Evolutionary conservation across 2,113 vertebrate genomes (phyloP).

Genomic region (Daboia siamensis): DNA sequence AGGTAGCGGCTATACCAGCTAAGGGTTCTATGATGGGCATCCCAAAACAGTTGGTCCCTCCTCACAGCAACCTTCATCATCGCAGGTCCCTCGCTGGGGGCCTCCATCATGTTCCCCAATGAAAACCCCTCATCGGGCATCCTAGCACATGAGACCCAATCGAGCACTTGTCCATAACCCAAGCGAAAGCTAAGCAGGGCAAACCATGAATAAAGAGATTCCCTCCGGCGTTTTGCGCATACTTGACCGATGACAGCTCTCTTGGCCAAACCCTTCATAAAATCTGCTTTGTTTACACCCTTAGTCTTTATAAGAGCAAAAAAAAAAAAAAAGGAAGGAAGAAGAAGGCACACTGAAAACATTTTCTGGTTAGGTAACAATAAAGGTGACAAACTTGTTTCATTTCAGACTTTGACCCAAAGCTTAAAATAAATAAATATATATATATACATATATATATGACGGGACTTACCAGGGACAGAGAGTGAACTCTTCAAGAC

Average conservation of each 20-base stretch:
- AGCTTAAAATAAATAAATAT: background rate
- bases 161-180: conserved; percentile 40
- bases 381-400: rapidly evolving
- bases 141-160: background rate
- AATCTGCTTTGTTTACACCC: background rate
- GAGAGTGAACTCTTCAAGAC: background rate
- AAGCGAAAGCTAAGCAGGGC: conserved; percentile 35
- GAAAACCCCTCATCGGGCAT: background rate
- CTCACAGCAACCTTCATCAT: conserved; percentile 39
- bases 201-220: background rate
- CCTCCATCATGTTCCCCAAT: background rate
- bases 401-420: rapidly evolving
- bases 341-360: background rate
- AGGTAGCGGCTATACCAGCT: conserved; percentile 56
- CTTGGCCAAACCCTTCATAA: conserved; percentile 20
- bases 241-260: conserved; percentile 4
- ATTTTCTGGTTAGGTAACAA: rapidly evolving
- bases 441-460: background rate
- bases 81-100: background rate
- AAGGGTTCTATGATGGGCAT: conserved; percentile 39
- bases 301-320: background rate
- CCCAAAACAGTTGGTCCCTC: conserved; percentile 53
- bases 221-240: background rate
- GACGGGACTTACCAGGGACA: conserved; percentile 15
- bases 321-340: conserved; percentile 9